Percentiles rank a stretch among this genome's conserved stretches.
phyloP scores from a whole-genome alignment of 2,888 invertebrate species.

The Julus scanicus region DNA sequence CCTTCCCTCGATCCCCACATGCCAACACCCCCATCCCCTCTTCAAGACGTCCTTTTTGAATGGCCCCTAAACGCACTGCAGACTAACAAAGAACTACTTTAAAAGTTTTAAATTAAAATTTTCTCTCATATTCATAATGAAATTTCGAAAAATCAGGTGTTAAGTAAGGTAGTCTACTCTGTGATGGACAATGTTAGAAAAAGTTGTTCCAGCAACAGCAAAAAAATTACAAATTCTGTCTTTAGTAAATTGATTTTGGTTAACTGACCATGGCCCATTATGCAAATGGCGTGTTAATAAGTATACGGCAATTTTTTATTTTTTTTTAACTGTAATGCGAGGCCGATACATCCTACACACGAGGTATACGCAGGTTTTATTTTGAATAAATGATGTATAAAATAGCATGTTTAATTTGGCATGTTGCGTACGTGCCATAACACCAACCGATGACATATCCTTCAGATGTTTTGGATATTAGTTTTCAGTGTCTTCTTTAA shows the following conservation, averaged over 20 bases:
- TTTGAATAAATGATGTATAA: background rate
- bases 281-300: background rate
- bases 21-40: too few relatives aligned
- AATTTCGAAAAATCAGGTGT: too few relatives aligned
- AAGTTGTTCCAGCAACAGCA: too few relatives aligned
- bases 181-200: too few relatives aligned
- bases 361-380: background rate
- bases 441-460: background rate
- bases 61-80: too few relatives aligned
- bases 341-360: background rate
- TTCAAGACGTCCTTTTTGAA: too few relatives aligned
- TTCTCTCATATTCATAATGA: too few relatives aligned
- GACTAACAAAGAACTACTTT: too few relatives aligned
- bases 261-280: conserved; percentile 36
- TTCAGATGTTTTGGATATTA: background rate
- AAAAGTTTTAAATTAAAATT: too few relatives aligned
- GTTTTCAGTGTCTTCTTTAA: background rate
- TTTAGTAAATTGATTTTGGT: background rate
- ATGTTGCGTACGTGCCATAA: background rate
- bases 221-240: too few relatives aligned
- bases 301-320: background rate
- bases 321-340: background rate
- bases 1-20: too few relatives aligned
- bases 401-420: background rate
- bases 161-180: too few relatives aligned